A percentile compares a stretch with the other conserved stretches of the same genome.
phyloP scores from a whole-genome alignment of 2,797 vertebrate species.

The Petrocephalus sullivani region DNA sequence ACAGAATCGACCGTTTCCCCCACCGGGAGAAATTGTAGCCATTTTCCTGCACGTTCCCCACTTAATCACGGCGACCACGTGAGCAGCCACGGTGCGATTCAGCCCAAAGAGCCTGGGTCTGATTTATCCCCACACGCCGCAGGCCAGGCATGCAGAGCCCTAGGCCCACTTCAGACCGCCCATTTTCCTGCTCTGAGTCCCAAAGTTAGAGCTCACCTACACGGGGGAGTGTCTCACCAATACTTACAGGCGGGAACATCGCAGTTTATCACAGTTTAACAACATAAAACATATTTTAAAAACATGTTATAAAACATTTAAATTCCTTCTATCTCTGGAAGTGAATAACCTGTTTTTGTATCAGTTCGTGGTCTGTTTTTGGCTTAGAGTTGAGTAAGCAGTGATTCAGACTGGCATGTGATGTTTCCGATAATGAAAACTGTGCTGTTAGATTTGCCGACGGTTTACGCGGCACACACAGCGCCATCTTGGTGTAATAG shows the following conservation, averaged over 20 bases:
- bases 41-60: constrained; percentile 2
- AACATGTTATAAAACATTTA: not conserved
- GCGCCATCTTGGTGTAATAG: not conserved
- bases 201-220: not conserved
- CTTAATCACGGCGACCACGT: constrained; percentile 23
- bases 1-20: constrained; percentile 4
- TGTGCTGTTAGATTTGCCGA: not conserved
- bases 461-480: not conserved
- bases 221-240: not conserved
- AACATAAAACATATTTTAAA: not conserved
- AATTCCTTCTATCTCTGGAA: not conserved
- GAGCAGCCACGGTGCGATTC: constrained; percentile 22
- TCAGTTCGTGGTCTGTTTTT: not conserved
- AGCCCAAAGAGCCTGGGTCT: constrained; percentile 8
- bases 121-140: constrained; percentile 16
- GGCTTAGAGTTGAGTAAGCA: not conserved
- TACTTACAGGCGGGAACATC: not conserved
- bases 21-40: not conserved
- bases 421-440: not conserved
- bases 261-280: not conserved
- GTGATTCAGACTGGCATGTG: not conserved
- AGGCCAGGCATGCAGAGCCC: no score
- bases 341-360: not conserved
- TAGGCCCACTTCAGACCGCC: not conserved
- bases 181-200: not conserved